phyloP scores from a whole-genome alignment of 2,888 invertebrate genomes.

The Cephus sareptanus region DNA sequence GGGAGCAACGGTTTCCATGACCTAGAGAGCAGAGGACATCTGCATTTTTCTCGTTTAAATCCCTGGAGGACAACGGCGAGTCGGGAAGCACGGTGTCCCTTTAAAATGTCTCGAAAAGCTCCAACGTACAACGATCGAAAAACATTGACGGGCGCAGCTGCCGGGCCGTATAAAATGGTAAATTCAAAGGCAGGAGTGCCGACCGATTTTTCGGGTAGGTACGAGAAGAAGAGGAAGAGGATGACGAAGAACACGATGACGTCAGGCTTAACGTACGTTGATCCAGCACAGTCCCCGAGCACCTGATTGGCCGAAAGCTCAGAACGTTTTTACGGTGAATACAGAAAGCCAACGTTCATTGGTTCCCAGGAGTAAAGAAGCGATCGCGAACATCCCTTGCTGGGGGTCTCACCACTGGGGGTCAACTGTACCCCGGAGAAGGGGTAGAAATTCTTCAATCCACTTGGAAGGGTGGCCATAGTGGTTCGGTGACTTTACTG shows the following conservation, averaged over 20 bases:
- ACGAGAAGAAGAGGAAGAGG: background rate
- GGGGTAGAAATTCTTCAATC: background rate
- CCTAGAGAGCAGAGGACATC: slow-evolving; percentile 37
- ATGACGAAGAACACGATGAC: background rate
- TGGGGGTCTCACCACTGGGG: slow-evolving; percentile 4
- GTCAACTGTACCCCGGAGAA: background rate
- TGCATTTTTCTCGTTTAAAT: slow-evolving; percentile 46
- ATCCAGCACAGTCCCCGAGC: background rate
- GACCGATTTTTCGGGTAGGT: background rate
- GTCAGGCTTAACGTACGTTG: background rate
- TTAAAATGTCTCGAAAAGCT: slow-evolving; percentile 33
- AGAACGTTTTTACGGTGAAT: background rate
- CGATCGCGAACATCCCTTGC: background rate
- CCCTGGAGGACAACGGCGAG: slow-evolving; percentile 26
- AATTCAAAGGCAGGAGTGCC: background rate
- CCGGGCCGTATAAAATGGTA: background rate
- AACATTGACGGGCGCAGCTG: background rate
- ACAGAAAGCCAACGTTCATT: background rate
- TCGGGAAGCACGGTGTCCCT: slow-evolving; percentile 39
- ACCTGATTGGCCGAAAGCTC: background rate
- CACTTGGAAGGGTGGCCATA: background rate
- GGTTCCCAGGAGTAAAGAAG: background rate
- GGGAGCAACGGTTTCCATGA: slow-evolving; percentile 42
- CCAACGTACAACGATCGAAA: slow-evolving; percentile 5
- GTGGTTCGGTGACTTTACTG: slow-evolving; percentile 45